These are phyloP conservation scores for Scophthalmus maximus DNA, from an alignment of 2,113 vertebrate genomes.

Conservation along the genomic window DNA sequence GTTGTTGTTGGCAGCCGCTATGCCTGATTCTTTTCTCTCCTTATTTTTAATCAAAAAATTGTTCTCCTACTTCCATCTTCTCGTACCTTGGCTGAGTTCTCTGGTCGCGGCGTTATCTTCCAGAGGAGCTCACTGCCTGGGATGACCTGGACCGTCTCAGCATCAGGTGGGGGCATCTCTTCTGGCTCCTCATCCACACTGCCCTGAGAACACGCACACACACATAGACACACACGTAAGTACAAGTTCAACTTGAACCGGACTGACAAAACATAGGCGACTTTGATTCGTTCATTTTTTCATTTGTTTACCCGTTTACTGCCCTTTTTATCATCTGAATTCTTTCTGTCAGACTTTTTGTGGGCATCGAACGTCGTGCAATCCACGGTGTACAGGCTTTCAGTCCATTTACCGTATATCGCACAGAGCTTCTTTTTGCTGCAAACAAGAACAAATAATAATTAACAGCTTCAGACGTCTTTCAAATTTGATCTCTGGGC, in stretches of 20 bases:
- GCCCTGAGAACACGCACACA: constrained; percentile 61
- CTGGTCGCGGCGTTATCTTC: constrained; percentile 94
- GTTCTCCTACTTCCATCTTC: neutral
- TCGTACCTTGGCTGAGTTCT: constrained; percentile 92
- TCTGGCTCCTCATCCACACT: constrained; percentile 89
- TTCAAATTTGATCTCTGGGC: neutral
- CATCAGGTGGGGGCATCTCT: constrained; percentile 92
- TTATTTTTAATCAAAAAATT: neutral
- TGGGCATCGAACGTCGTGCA: constrained; percentile 87
- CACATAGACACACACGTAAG: neutral
- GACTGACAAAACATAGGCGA: neutral
- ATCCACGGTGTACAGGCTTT: constrained; percentile 93
- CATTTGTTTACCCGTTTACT: constrained; percentile 88
- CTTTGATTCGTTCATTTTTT: neutral
- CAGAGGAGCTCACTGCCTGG: constrained; percentile 94
- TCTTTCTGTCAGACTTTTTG: constrained; percentile 94
- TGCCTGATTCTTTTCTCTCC: too few relatives aligned
- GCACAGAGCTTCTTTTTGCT: constrained; percentile 97
- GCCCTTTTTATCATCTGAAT: constrained; percentile 90
- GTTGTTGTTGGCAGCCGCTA: too few relatives aligned
- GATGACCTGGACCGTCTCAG: constrained; percentile 92
- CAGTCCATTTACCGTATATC: constrained; percentile 98
- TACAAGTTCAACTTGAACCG: neutral
- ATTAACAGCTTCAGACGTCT: neutral
- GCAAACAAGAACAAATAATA: constrained; percentile 34